phyloP scores from a whole-genome alignment of 37 sponge, comb jelly and placozoan species.

The Beroe forskalii region DNA sequence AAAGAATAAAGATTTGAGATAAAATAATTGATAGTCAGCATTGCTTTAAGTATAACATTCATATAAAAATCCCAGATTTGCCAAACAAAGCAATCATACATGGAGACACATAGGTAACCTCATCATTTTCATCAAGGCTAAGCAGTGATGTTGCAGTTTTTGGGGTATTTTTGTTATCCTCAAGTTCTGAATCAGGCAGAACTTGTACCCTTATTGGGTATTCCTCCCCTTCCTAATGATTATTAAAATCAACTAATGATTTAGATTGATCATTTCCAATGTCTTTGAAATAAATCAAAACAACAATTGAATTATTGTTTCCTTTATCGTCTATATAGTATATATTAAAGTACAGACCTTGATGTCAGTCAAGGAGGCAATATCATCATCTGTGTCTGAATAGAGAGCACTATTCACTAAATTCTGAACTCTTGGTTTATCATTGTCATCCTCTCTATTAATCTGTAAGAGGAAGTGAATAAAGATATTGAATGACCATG shows the following conservation, averaged over 20 bases:
- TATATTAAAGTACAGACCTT: too few species aligned
- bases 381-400: constrained; percentile 50
- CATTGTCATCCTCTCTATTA: neutral
- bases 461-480: neutral
- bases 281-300: too few species aligned
- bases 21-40: too few species aligned
- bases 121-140: neutral
- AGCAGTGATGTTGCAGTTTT: neutral
- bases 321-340: too few species aligned
- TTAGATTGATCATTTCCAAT: too few species aligned
- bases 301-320: too few species aligned
- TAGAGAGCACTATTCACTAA: constrained; percentile 49
- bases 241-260: too few species aligned
- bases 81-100: too few species aligned
- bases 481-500: too few species aligned
- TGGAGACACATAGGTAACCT: neutral
- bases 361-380: constrained; percentile 3
- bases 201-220: constrained; percentile 16
- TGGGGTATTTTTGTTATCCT: neutral
- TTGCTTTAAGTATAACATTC: too few species aligned
- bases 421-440: neutral
- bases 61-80: too few species aligned
- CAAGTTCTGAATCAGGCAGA: constrained; percentile 31
- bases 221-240: constrained; percentile 20
- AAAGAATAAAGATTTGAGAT: too few species aligned